Evolutionary conservation across 92 coral and sea anemone genomes (phyloP).

Genomic region (Phenganax subtilis): DNA sequence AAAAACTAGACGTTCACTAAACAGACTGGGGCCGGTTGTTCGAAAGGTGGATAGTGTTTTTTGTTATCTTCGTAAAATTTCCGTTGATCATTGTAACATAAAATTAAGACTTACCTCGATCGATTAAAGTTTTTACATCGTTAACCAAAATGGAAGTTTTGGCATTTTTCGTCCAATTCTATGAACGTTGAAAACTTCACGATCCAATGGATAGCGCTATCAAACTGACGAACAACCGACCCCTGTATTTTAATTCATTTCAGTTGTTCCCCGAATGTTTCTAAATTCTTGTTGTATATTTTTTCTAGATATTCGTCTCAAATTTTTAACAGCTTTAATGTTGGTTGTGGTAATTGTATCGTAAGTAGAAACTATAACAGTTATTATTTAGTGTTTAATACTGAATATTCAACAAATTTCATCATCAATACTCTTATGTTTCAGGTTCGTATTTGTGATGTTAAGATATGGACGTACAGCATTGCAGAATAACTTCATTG

Average conservation of each 20-base stretch:
- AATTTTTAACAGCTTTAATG: conserved; percentile 94
- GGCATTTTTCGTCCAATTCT: too few relatives aligned
- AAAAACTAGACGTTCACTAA: not conserved
- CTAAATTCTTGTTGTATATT: not conserved
- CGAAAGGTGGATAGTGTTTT: too few relatives aligned
- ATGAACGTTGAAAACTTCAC: too few relatives aligned
- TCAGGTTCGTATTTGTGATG: conserved; percentile 76
- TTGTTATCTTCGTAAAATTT: too few relatives aligned
- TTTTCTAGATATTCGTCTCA: conserved; percentile 80
- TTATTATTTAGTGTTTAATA: not conserved
- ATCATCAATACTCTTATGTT: conserved; percentile 12
- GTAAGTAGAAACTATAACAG: not conserved
- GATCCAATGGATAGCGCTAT: too few relatives aligned
- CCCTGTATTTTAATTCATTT: not conserved
- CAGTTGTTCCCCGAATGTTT: not conserved
- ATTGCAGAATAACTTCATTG: conserved; percentile 90
- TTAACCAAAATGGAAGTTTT: too few relatives aligned
- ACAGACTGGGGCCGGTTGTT: too few relatives aligned
- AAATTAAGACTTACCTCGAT: too few relatives aligned
- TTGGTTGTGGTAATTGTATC: conserved; percentile 62
- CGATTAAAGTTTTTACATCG: too few relatives aligned
- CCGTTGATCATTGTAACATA: too few relatives aligned
- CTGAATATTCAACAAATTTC: not conserved
- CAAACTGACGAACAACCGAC: too few relatives aligned
- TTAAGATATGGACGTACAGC: conserved; percentile 84